Evolutionary conservation across 2,888 invertebrate species (phyloP).

Genomic region (Seladonia tumulorum): DNA sequence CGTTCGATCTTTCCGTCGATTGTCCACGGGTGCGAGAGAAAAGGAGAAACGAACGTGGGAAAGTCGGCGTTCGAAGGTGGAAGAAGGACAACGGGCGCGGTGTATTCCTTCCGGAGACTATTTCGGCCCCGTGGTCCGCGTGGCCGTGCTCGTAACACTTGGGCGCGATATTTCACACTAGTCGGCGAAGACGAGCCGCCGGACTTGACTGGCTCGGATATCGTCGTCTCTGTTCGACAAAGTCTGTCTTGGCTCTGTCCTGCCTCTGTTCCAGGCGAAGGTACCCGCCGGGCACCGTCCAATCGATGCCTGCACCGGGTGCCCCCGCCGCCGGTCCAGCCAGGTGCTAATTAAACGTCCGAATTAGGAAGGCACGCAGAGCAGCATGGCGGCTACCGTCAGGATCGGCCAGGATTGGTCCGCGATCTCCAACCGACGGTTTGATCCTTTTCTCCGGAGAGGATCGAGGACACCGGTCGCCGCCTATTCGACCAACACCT

Average conservation of each 20-base stretch:
- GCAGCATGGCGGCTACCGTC: slow-evolving; percentile 61
- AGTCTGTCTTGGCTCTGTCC: slow-evolving; percentile 37
- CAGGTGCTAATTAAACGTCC: slow-evolving; percentile 71
- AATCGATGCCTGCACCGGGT: slow-evolving; percentile 48
- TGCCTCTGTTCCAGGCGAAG: slow-evolving; percentile 54
- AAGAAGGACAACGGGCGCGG: slow-evolving; percentile 31
- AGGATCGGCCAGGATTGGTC: slow-evolving; percentile 47
- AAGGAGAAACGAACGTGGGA: slow-evolving; percentile 15
- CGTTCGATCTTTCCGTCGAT: slow-evolving; percentile 8
- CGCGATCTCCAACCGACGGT: slow-evolving; percentile 27
- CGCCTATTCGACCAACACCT: slow-evolving; percentile 61
- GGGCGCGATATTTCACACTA: slow-evolving; percentile 85
- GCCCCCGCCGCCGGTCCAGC: slow-evolving; percentile 39
- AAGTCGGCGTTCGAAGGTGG: slow-evolving; percentile 41
- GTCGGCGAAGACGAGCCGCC: slow-evolving; percentile 76
- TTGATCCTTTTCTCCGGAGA: slow-evolving; percentile 10
- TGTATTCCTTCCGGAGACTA: slow-evolving; percentile 41
- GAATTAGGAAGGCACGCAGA: slow-evolving; percentile 71
- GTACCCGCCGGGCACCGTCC: slow-evolving; percentile 51
- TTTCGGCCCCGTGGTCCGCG: slow-evolving; percentile 56
- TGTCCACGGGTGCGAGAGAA: neutral
- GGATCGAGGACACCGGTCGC: slow-evolving; percentile 36
- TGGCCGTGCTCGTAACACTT: slow-evolving; percentile 82
- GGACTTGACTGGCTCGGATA: slow-evolving; percentile 68
- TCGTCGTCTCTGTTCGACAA: slow-evolving; percentile 70